Evolutionary conservation across 2,113 vertebrate genomes (phyloP), one percentile per base, ranked within the genome.

Genomic region (Todiramphus saurophagus): DNA sequence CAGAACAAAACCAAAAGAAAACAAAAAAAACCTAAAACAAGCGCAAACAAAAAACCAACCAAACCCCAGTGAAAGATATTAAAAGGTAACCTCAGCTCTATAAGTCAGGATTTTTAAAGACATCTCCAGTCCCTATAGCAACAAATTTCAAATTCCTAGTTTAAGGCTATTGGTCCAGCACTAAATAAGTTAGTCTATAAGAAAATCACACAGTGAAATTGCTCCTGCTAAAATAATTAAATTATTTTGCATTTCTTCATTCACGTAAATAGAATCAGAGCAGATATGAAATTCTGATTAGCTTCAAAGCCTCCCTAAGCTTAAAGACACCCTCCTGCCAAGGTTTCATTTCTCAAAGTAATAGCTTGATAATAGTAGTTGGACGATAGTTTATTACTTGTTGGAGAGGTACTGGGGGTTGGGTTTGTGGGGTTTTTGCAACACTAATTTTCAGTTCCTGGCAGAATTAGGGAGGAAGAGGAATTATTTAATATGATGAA

Each of bases 51-150:
- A 39, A 55, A 30, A 31, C 13, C 27, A 37, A 23, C 9, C 16
- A 56, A 58, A 28, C 7, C 21, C 1, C 10, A 3, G 56, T 41
- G 1, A 19, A 2, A 7, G 5, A 3, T 1, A 16, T 74, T 53
- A 51, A 93, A 89, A 85, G 2, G 7, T 46, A 78, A 81, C 4
- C 13, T 87, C 74, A 74, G 5, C 16, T 63, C 75, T 86, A 75
- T 59, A 68, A 48, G 3, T 67, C 20, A 56, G 43, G 19, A 25
- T 75, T 72, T 95, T 89, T 56, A 72, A 84, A 75, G 25, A 20
- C 9, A 16, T 28, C 7, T 58, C 35, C 10, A 74, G 10, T 79
- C 44, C 13, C 6, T 58, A 8, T 33, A 66, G 27, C 31, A 76
- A 21, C 41, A 63, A 10, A 31, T 48, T 67, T 78, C 12, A 33